Conservation (phyloP, 2,888 invertebrate species). For the Catocala fraxini region DNA sequence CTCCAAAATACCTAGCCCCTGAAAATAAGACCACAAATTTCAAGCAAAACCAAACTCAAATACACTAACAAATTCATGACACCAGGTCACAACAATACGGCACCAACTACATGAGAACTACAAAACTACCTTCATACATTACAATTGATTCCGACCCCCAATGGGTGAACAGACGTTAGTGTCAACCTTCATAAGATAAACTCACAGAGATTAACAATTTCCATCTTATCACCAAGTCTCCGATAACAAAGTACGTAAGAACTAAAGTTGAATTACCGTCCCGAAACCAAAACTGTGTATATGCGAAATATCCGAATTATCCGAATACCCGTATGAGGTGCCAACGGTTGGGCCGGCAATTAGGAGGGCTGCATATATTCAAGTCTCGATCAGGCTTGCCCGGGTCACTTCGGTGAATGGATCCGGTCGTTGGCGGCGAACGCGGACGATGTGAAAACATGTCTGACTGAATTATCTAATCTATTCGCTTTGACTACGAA, state of each 20-base stretch:
- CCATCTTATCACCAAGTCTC: background rate
- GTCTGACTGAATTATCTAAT: background rate
- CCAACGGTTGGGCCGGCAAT: slow-evolving; percentile 1
- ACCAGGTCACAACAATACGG: background rate
- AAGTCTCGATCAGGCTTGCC: background rate
- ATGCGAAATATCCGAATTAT: background rate
- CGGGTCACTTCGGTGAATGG: background rate
- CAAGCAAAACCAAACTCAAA: background rate
- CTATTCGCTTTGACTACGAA: no score
- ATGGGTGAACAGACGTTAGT: background rate
- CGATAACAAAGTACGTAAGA: slow-evolving; percentile 5
- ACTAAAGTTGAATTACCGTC: background rate
- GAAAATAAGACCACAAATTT: background rate
- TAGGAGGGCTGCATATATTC: background rate
- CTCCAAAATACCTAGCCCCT: background rate
- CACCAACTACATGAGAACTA: background rate
- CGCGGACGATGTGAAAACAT: background rate
- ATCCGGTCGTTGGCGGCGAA: background rate
- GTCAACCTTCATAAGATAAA: background rate
- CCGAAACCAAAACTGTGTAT: background rate
- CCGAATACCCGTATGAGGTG: slow-evolving; percentile 2
- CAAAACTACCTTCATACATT: slow-evolving; percentile 1
- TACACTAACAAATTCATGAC: background rate
- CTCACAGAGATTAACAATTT: slow-evolving; percentile 3
- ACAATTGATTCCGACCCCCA: slow-evolving; percentile 1